Conservation (phyloP, 2,888 invertebrate genomes). For the Charanyca ferruginea region DNA sequence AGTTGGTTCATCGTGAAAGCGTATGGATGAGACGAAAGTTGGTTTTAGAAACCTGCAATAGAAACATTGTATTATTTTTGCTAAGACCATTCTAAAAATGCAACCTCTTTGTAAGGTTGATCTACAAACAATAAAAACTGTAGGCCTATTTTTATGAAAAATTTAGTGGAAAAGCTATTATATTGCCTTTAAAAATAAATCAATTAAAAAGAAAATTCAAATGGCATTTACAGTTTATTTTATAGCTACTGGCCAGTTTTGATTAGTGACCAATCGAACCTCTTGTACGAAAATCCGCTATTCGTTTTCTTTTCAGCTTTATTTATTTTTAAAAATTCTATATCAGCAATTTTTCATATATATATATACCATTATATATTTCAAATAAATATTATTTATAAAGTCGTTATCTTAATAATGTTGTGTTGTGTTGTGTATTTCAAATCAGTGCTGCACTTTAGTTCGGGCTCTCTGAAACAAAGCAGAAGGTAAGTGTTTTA, state of each 20-base stretch:
- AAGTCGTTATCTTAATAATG: too few relatives aligned
- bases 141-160: not conserved
- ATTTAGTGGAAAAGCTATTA: not conserved
- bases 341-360: too few relatives aligned
- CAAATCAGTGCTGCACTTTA: too few relatives aligned
- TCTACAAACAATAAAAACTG: not conserved
- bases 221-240: not conserved
- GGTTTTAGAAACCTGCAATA: not conserved
- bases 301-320: not conserved
- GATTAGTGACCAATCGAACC: not conserved
- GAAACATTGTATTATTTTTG: conserved; percentile 1
- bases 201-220: conserved; percentile 5
- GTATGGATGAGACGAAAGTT: not conserved
- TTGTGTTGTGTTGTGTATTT: too few relatives aligned
- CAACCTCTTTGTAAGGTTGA: conserved; percentile 4
- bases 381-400: too few relatives aligned
- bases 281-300: not conserved
- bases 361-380: too few relatives aligned
- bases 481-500: not conserved
- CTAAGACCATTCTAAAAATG: not conserved
- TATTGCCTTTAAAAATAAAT: not conserved
- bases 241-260: not conserved
- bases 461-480: too few relatives aligned
- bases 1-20: too few relatives aligned
- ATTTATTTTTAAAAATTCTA: not conserved